These are phyloP conservation scores for Embidobia sp. DNA, from an alignment of 2,888 invertebrate genomes.

Conservation along the genomic window DNA sequence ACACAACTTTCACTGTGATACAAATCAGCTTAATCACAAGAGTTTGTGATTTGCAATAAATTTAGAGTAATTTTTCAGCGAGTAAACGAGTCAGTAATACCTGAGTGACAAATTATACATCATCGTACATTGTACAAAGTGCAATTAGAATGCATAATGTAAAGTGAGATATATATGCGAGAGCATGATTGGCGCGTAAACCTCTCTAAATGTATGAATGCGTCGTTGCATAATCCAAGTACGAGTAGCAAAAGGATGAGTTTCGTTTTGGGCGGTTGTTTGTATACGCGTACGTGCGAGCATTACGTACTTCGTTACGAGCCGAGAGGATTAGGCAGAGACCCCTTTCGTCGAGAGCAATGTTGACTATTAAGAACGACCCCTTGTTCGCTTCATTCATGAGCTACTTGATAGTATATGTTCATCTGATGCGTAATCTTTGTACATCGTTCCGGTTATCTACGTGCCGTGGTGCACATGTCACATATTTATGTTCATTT, in stretches of 20 bases:
- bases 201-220: slow-evolving; percentile 61
- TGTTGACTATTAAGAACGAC: slow-evolving; percentile 61
- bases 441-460: slow-evolving; percentile 40
- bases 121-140: slow-evolving; percentile 1
- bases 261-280: slow-evolving; percentile 52
- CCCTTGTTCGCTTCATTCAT: slow-evolving; percentile 60
- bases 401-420: slow-evolving; percentile 51
- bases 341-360: slow-evolving; percentile 55
- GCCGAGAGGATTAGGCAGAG: slow-evolving; percentile 54
- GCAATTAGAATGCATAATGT: slow-evolving; percentile 45
- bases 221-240: slow-evolving; percentile 53
- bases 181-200: slow-evolving; percentile 55
- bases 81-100: too few species aligned
- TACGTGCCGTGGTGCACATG: slow-evolving; percentile 31
- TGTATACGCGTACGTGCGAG: slow-evolving; percentile 55
- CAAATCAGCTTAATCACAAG: too few species aligned
- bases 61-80: too few species aligned
- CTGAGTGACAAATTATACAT: background rate
- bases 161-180: slow-evolving; percentile 51
- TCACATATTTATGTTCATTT: slow-evolving; percentile 28
- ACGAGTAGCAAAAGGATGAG: slow-evolving; percentile 49
- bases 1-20: too few species aligned
- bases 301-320: slow-evolving; percentile 57
- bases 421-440: slow-evolving; percentile 44
- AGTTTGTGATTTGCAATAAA: too few species aligned